phyloP scores from a whole-genome alignment of 2,797 vertebrate genomes.

The Falco concolor region DNA sequence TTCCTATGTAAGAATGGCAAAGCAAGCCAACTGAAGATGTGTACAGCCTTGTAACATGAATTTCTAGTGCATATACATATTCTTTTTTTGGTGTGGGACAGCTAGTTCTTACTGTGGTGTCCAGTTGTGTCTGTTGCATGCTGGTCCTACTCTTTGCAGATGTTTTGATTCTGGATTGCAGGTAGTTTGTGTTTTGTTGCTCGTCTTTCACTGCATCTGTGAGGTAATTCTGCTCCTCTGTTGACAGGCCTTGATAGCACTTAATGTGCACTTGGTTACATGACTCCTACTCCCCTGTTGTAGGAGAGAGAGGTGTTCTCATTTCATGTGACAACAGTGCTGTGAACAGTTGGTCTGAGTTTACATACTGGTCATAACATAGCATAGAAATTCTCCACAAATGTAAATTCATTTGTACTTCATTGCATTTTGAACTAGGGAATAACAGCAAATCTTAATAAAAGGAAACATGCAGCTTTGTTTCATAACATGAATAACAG shows the following conservation, averaged over 20 bases:
- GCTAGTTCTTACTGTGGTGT: neutral
- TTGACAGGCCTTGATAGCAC: neutral
- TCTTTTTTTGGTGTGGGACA: neutral
- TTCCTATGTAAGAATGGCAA: neutral
- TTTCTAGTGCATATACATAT: neutral
- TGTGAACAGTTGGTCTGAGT: neutral
- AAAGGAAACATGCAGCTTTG: neutral
- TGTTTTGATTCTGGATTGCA: neutral
- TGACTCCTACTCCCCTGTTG: neutral
- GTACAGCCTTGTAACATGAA: neutral
- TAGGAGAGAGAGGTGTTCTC: neutral
- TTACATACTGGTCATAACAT: neutral
- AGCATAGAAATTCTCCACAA: neutral
- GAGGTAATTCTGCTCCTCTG: neutral
- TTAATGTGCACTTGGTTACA: rapidly evolving
- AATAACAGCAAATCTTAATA: neutral
- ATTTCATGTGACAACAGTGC: neutral
- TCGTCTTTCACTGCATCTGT: neutral
- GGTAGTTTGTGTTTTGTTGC: neutral
- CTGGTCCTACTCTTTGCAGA: neutral
- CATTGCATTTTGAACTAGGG: neutral
- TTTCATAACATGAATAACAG: too few species aligned
- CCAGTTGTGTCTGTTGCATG: neutral
- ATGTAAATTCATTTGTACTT: neutral
- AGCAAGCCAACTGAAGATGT: neutral